Evolutionary conservation across 64 coral and sea anemone genomes (phyloP).

Genomic region (Trachythela sp.): DNA sequence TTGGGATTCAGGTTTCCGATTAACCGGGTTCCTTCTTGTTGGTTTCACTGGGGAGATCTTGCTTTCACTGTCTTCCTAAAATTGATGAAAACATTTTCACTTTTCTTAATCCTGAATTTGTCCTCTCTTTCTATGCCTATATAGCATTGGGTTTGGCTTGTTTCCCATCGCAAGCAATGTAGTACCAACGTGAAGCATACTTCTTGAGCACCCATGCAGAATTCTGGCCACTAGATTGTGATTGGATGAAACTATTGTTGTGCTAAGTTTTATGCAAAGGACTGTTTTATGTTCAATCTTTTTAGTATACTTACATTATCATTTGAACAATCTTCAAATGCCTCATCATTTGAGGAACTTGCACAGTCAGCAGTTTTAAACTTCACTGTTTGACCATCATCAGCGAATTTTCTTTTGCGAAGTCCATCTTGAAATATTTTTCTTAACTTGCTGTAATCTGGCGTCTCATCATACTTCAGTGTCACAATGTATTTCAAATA

Average conservation of each 20-base stretch:
- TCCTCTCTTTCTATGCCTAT: no score
- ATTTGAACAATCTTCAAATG: background rate
- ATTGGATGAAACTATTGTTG: no score
- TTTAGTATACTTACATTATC: background rate
- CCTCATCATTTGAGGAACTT: background rate
- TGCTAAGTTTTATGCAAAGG: no score
- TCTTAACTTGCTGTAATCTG: slow-evolving; percentile 66
- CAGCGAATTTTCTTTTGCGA: slow-evolving; percentile 58
- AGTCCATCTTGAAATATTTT: slow-evolving; percentile 81
- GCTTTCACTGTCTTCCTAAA: background rate
- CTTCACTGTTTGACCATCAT: slow-evolving; percentile 77
- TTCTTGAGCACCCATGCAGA: no score
- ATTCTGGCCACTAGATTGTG: no score
- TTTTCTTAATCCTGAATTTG: no score
- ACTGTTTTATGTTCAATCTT: background rate
- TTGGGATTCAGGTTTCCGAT: background rate
- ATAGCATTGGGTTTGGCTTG: no score
- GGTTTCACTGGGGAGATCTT: background rate
- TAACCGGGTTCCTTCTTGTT: background rate
- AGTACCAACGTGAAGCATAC: no score
- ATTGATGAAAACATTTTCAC: background rate
- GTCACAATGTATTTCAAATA: slow-evolving; percentile 65
- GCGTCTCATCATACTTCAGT: slow-evolving; percentile 64
- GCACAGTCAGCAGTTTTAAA: slow-evolving; percentile 25
- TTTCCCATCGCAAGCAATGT: no score